Base-by-base conservation (phyloP, 37 sponge, comb jelly and placozoan species). In the Lycopodina hypogea region DNA sequence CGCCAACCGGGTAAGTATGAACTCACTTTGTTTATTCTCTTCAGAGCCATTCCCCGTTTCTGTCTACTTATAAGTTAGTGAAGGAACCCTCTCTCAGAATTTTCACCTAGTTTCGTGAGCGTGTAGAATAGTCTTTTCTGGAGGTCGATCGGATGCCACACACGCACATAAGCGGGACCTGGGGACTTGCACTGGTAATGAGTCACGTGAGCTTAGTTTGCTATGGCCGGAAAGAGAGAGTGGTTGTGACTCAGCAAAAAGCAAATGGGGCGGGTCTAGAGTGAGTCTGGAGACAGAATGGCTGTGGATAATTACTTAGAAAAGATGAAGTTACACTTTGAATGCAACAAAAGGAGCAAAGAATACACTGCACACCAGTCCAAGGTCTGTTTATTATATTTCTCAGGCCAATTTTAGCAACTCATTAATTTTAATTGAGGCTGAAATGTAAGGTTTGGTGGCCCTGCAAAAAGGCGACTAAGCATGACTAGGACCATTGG, bases 21-120 rank as follows among this genome's bases (percentile, higher is more conserved):
- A 86, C 79, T 48, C 40, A 84, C 90, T 84, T 93, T 96, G 64
- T 87, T 90, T 45, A 96, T 93, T 78, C 97, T 84, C 62, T 96
- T 96, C 28, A 96, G 71, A 66, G 97, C 97, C 97, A 95, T 95
- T 81, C 72, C 58, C 63, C 8, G 22, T 30, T 52, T 45, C 4
- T 15, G 26, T 23, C 1, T 70, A 45, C 41, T 45, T 48, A 33
- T 14, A 21, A 14, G 32, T 29, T 12, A 65, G 17, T 65, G 7
- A 15, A 14, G 7, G 34, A 30, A 17, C 66, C 66, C 8, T 32
- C 18, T 59, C 66, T 65, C 30, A 65, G n/a, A n/a, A n/a, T n/a
- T n/a, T 60, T 23, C 24, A 4, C 29, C 29, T 29, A 60, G 12
- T 12, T n/a, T n/a, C n/a, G n/a, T n/a, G n/a, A n/a, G n/a, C n/a